Evolutionary conservation across 2,888 invertebrate species (phyloP), one percentile per base, ranked within the genome.

Genomic region (Tiliacea aurago): DNA sequence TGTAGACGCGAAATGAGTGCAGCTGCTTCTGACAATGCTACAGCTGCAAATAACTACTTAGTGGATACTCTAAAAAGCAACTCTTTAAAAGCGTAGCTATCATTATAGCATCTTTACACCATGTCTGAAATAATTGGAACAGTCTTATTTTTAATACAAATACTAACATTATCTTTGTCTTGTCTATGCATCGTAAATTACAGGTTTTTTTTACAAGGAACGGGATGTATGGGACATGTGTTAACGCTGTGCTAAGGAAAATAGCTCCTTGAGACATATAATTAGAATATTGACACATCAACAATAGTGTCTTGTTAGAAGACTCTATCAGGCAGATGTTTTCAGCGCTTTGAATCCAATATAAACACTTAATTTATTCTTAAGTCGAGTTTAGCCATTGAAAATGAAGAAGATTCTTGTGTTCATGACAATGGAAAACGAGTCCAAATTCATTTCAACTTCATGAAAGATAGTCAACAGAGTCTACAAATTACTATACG

Each of bases 1-100:
- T 65, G 55, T 73, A 76, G 66, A 64, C 74, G 78, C 66, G 71
- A 81, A 86, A 83, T 83, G 77, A 83, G 81, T 76, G 69, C 89
- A 90, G 87, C 89, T 89, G 88, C 85, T 63, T 55, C 15, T 69
- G 69, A 81, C 84, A 84, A 84, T 83, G 76, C 62, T 64, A 68
- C 88, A 89, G 80, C 83, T 89, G 88, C 84, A 20, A 58, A 51
- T 49, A 75, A 53, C 61, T 73, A 49, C 76, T 68, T 76, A 68
- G n/a, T 53, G 7, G 37, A 73, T 64, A 69, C 15, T 62, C 73
- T 67, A 55, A 77, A 81, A 70, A 66, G 43, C 47, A 41, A 59
- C 45, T 63, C 41, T 69, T 70, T 62, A 73, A 75, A 78, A 61
- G 37, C 20, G 28, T 28, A 63, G 41, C 63, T 64, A 70, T 76